phyloP scores from a whole-genome alignment of 2,113 vertebrate species.

The Lepus timidus region DNA sequence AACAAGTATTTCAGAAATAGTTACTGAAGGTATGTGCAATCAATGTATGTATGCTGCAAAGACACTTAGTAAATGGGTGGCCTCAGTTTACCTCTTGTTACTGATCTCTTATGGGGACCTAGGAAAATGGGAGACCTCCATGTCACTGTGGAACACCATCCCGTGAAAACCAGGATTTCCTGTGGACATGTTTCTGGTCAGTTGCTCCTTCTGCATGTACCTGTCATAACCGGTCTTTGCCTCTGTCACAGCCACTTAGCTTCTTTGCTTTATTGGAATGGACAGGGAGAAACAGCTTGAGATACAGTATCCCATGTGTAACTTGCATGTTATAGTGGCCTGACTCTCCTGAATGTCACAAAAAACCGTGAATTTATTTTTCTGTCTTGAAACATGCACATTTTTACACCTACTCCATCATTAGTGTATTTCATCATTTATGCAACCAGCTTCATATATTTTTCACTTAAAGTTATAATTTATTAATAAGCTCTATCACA shows the following conservation, averaged over 20 bases:
- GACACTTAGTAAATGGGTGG: background rate
- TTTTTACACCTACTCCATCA: background rate
- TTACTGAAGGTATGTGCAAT: background rate
- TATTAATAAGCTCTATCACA: background rate
- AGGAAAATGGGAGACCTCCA: background rate
- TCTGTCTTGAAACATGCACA: slow-evolving; percentile 2
- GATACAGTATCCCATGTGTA: background rate
- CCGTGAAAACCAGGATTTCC: background rate
- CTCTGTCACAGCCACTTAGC: background rate
- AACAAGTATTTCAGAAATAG: background rate
- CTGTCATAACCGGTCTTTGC: background rate
- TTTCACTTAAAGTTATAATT: background rate
- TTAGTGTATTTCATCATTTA: slow-evolving; percentile 4
- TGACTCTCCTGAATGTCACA: background rate
- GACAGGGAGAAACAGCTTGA: background rate
- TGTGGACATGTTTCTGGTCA: background rate
- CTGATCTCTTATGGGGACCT: background rate
- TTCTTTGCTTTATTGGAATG: background rate
- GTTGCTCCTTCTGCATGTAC: background rate
- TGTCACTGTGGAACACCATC: background rate
- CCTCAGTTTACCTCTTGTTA: background rate
- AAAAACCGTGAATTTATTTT: background rate
- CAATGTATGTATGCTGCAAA: background rate
- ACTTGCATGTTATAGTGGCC: background rate
- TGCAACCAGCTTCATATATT: background rate